A percentile compares a stretch with the other conserved stretches of the same genome.
Conservation (phyloP, 2,888 invertebrate genomes). For the Callosobruchus maculatus region DNA sequence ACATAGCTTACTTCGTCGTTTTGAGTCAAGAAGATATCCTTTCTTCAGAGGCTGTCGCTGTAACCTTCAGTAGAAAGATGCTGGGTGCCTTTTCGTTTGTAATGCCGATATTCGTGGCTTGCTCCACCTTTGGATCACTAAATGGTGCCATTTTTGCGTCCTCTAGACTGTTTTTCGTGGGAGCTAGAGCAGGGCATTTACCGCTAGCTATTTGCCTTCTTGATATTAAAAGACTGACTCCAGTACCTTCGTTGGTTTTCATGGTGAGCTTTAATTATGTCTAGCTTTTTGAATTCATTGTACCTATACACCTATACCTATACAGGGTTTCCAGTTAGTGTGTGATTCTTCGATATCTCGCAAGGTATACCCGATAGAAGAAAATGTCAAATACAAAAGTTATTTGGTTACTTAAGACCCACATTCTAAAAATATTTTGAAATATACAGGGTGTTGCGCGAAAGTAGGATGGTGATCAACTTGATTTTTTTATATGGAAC, state of each 20-base stretch:
- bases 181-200: constrained; percentile 87
- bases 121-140: constrained; percentile 89
- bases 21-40: constrained; percentile 78
- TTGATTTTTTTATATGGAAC: too few species aligned
- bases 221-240: constrained; percentile 71
- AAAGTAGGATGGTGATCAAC: too few species aligned
- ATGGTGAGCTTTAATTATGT: constrained; percentile 68
- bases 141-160: constrained; percentile 96
- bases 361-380: too few species aligned
- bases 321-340: too few species aligned
- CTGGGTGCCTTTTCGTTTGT: constrained; percentile 74
- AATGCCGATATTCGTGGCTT: constrained; percentile 91
- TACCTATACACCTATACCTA: too few species aligned
- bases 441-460: too few species aligned
- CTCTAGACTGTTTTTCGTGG: constrained; percentile 87
- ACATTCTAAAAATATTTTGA: too few species aligned
- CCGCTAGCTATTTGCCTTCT: constrained; percentile 78
- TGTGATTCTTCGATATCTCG: too few species aligned
- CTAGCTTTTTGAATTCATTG: too few species aligned
- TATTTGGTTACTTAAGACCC: too few species aligned
- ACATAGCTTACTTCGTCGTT: constrained; percentile 85
- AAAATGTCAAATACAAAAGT: too few species aligned
- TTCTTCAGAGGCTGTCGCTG: constrained; percentile 93
- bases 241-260: constrained; percentile 78
- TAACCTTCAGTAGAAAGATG: constrained; percentile 82